Percentiles rank a stretch among this genome's conserved stretches.
Evolutionary conservation across 2,888 invertebrate species (phyloP).

Genomic region (Tachystola acroxantha): DNA sequence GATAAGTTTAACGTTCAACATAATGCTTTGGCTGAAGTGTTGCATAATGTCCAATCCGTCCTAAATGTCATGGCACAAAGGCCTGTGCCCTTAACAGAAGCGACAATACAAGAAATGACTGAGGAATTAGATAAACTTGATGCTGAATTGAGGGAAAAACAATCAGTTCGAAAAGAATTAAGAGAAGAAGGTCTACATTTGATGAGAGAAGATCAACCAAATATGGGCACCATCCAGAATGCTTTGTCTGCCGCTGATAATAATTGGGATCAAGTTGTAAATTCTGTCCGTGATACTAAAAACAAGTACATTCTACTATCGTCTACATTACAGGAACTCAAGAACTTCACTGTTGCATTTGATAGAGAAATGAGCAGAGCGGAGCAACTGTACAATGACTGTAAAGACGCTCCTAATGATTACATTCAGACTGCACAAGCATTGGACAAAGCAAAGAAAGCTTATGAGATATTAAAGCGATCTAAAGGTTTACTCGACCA

Average conservation of each 20-base stretch:
- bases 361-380: slow-evolving; percentile 84
- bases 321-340: slow-evolving; percentile 85
- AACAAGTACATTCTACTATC: slow-evolving; percentile 85
- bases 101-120: slow-evolving; percentile 65
- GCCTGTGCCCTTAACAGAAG: slow-evolving; percentile 64
- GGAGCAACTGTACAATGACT: slow-evolving; percentile 80
- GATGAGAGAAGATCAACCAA: slow-evolving; percentile 89
- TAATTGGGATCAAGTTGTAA: slow-evolving; percentile 88
- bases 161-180: slow-evolving; percentile 82
- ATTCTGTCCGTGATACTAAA: slow-evolving; percentile 85
- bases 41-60: slow-evolving; percentile 77
- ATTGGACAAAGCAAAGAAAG: slow-evolving; percentile 86
- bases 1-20: slow-evolving; percentile 87
- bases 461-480: slow-evolving; percentile 85
- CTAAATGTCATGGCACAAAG: slow-evolving; percentile 77
- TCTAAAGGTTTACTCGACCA: slow-evolving; percentile 87
- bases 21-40: slow-evolving; percentile 81
- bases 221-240: slow-evolving; percentile 88
- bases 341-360: slow-evolving; percentile 84
- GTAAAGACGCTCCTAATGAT: slow-evolving; percentile 84
- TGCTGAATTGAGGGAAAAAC: slow-evolving; percentile 77
- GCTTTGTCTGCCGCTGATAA: slow-evolving; percentile 87
- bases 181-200: slow-evolving; percentile 87
- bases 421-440: slow-evolving; percentile 84
- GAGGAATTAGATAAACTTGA: slow-evolving; percentile 76